Evolutionary conservation across 2,888 invertebrate species (phyloP).

Genomic region (Dolomedes plantarius): DNA sequence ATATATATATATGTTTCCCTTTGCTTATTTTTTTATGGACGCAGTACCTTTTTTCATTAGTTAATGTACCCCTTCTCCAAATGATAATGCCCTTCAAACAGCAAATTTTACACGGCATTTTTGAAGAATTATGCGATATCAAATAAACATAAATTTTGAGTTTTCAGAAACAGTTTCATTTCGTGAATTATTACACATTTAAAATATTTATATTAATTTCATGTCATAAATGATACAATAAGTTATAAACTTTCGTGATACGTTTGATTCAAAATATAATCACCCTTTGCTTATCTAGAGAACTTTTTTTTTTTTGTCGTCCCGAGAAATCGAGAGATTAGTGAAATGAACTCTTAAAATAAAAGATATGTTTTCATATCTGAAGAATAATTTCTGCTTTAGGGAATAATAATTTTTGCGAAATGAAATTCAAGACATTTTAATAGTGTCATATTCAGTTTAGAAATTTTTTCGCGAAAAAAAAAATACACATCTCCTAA

Average conservation of each 20-base stretch:
- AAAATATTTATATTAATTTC: not conserved
- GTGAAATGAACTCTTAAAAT: not conserved
- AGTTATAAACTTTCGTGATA: not conserved
- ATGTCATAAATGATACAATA: not conserved
- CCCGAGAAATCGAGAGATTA: not conserved
- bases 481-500: not conserved
- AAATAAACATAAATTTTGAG: too few species aligned
- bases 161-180: too few species aligned
- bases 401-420: not conserved
- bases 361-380: slow-evolving; percentile 1
- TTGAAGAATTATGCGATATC: too few species aligned
- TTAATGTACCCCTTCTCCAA: too few species aligned
- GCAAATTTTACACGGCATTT: too few species aligned
- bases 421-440: not conserved
- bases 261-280: not conserved
- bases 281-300: not conserved
- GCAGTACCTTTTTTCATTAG: too few species aligned
- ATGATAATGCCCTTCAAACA: too few species aligned
- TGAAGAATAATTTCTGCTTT: not conserved
- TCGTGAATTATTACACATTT: too few species aligned
- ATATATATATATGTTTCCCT: too few species aligned
- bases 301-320: not conserved
- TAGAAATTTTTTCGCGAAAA: not conserved
- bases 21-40: too few species aligned
- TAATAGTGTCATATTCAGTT: not conserved